Conservation (phyloP, 2,888 invertebrate species). For the Uropetala carovei region DNA sequence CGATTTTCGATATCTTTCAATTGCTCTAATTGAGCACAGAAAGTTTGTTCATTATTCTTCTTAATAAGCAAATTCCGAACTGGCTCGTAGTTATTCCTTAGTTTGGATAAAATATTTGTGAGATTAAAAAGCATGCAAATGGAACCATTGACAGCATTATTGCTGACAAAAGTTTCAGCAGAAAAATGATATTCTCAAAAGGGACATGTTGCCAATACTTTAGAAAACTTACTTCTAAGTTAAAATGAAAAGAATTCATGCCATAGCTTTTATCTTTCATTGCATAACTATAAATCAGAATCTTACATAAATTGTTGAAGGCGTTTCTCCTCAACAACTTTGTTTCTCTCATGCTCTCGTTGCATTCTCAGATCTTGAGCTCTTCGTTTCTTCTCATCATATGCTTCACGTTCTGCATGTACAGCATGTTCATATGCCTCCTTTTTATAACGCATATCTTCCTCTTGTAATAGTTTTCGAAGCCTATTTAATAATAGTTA, state of each 20-base stretch:
- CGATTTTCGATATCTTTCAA: slow-evolving; percentile 25
- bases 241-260: background rate
- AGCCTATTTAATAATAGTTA: background rate
- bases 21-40: slow-evolving; percentile 54
- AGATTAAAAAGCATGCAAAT: background rate
- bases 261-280: background rate
- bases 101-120: background rate
- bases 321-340: slow-evolving; percentile 47
- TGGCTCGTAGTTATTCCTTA: slow-evolving; percentile 53
- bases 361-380: slow-evolving; percentile 28
- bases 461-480: slow-evolving; percentile 19
- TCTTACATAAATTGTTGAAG: slow-evolving; percentile 53
- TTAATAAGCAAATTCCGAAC: slow-evolving; percentile 17
- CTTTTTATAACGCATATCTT: slow-evolving; percentile 25
- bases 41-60: slow-evolving; percentile 38
- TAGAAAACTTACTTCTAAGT: background rate
- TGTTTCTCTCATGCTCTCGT: slow-evolving; percentile 38
- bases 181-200: background rate
- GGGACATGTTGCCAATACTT: background rate
- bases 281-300: background rate
- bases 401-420: background rate
- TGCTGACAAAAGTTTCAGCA: background rate
- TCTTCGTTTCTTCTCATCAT: background rate
- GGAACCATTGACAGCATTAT: background rate
- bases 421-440: slow-evolving; percentile 4